phyloP scores from a whole-genome alignment of 2,797 vertebrate species.

The Mastacembelus armatus region DNA sequence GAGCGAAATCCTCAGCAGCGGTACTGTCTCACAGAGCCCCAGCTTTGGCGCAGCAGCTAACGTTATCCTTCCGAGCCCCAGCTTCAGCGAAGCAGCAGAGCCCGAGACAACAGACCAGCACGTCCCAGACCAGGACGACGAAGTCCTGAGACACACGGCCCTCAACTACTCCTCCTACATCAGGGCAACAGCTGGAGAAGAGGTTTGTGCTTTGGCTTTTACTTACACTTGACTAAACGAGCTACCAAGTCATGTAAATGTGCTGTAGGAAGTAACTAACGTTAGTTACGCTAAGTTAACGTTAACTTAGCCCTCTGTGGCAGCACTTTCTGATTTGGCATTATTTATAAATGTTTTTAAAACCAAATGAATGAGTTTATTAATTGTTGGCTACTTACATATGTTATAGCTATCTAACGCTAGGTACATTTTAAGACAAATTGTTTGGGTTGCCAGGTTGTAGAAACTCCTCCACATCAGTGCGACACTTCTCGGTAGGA shows the following conservation, averaged over 20 bases:
- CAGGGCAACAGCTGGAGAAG: slow-evolving; percentile 81
- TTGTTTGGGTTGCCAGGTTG: background rate
- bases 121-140: slow-evolving; percentile 75
- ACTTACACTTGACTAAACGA: background rate
- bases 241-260: background rate
- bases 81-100: slow-evolving; percentile 61
- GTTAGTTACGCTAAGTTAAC: background rate
- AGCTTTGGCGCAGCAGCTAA: slow-evolving; percentile 87
- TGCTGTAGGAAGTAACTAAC: background rate
- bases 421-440: too few species aligned
- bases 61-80: slow-evolving; percentile 69
- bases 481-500: too few species aligned
- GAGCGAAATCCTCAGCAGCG: slow-evolving; percentile 86
- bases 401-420: too few species aligned
- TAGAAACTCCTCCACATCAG: background rate
- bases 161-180: slow-evolving; percentile 87
- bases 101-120: slow-evolving; percentile 47
- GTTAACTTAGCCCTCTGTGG: slow-evolving; percentile 22
- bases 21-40: slow-evolving; percentile 91
- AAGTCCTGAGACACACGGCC: slow-evolving; percentile 75
- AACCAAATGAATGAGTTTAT: too few species aligned
- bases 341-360: background rate
- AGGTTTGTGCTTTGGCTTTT: slow-evolving; percentile 75
- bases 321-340: background rate
- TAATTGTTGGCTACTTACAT: too few species aligned